Conservation (phyloP, 2,888 invertebrate genomes). For the Lapara coniferarum region DNA sequence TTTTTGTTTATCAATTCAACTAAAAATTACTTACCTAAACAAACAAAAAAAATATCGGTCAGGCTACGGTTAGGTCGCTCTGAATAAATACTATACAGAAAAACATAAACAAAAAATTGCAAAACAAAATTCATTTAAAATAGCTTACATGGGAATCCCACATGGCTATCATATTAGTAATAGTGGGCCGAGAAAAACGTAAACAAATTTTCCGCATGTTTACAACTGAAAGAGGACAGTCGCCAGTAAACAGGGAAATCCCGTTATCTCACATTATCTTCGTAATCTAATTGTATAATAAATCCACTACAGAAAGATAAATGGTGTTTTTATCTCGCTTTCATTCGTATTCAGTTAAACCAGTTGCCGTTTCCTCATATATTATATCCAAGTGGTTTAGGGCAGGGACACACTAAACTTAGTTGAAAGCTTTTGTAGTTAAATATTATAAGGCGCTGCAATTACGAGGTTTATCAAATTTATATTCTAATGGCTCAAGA, state of each 20-base stretch:
- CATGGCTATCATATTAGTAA: not conserved
- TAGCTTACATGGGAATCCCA: not conserved
- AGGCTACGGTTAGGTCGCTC: too few species aligned
- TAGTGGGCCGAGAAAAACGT: not conserved
- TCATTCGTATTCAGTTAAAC: slow-evolving; percentile 57
- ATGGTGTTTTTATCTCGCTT: slow-evolving; percentile 52
- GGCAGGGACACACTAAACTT: not conserved
- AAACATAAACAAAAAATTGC: not conserved
- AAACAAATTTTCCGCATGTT: slow-evolving; percentile 9
- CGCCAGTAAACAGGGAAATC: slow-evolving; percentile 39
- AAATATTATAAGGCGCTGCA: not conserved
- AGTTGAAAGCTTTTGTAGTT: not conserved
- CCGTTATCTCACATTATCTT: slow-evolving; percentile 47
- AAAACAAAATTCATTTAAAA: not conserved
- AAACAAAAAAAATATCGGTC: too few species aligned
- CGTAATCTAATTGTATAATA: slow-evolving; percentile 47
- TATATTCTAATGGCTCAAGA: too few species aligned
- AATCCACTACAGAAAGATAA: slow-evolving; percentile 50
- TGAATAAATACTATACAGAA: not conserved
- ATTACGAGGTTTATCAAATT: too few species aligned
- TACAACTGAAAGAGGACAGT: not conserved
- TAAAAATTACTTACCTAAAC: too few species aligned
- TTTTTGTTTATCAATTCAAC: too few species aligned
- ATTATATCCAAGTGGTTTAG: slow-evolving; percentile 45
- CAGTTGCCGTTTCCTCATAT: slow-evolving; percentile 55